phyloP scores from a whole-genome alignment of 1,140 invertebrate species.

The Trissolcus basalis region DNA sequence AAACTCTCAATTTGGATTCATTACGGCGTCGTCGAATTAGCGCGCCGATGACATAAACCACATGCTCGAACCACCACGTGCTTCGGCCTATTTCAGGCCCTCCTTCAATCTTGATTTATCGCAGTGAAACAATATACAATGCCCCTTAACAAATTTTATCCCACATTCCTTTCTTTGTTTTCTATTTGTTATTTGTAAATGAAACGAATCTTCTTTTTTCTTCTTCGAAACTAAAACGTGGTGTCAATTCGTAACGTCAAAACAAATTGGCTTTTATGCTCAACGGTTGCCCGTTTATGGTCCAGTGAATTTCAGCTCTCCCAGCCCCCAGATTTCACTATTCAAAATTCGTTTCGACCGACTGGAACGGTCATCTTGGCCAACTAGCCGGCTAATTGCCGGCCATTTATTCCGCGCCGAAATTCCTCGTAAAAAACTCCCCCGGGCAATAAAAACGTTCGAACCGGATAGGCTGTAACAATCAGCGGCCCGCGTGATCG shows the following conservation, averaged over 20 bases:
- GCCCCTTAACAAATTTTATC: no score
- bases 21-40: slow-evolving; percentile 57
- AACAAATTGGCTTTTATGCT: no score
- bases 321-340: slow-evolving; percentile 13
- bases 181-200: no score
- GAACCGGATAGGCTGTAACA: slow-evolving; percentile 9
- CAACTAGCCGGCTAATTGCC: slow-evolving; percentile 5
- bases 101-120: no score
- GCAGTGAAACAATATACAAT: no score
- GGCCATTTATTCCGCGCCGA: slow-evolving; percentile 1
- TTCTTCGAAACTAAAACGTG: no score
- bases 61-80: slow-evolving; percentile 12
- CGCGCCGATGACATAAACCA: slow-evolving; percentile 45
- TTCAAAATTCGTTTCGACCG: slow-evolving; percentile 27
- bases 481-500: slow-evolving; percentile 4
- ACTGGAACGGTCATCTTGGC: slow-evolving; percentile 12
- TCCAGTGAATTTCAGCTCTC: slow-evolving; percentile 13
- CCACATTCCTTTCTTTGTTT: no score
- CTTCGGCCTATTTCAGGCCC: slow-evolving; percentile 29
- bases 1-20: slow-evolving; percentile 58
- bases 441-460: slow-evolving; percentile 16
- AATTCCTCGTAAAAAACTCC: slow-evolving; percentile 4
- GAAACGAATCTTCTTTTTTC: no score
- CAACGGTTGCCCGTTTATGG: slow-evolving; percentile 14
- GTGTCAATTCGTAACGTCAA: no score